phyloP scores from a whole-genome alignment of 2,797 vertebrate species.

The Salarias fasciatus region DNA sequence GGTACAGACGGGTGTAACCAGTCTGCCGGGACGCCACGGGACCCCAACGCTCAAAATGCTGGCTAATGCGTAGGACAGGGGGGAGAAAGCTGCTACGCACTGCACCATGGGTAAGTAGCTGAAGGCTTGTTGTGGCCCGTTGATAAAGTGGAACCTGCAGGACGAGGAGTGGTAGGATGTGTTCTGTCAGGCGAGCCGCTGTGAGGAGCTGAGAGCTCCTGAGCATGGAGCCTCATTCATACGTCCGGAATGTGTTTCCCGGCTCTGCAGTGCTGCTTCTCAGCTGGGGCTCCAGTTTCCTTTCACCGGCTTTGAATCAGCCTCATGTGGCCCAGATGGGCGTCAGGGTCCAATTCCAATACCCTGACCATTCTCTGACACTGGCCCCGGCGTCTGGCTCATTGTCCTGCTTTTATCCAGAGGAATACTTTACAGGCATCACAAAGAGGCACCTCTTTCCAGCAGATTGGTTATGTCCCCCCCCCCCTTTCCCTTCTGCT shows the following conservation, averaged over 20 bases:
- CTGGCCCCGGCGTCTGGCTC: conserved; percentile 55
- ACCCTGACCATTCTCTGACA: conserved; percentile 36
- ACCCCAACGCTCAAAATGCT: too few relatives aligned
- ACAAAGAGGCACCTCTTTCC: conserved; percentile 56
- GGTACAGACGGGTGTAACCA: too few relatives aligned
- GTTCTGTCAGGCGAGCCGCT: too few relatives aligned
- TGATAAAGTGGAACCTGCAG: too few relatives aligned
- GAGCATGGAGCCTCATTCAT: too few relatives aligned
- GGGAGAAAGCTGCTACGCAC: too few relatives aligned
- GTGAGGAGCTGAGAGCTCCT: too few relatives aligned
- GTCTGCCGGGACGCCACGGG: too few relatives aligned
- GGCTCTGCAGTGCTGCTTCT: conserved; percentile 50
- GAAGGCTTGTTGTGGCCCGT: too few relatives aligned
- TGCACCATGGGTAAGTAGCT: too few relatives aligned
- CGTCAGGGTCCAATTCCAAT: conserved; percentile 51
- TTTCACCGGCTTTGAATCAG: conserved; percentile 58
- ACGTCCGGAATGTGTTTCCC: conserved; percentile 61
- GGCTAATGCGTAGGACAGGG: too few relatives aligned
- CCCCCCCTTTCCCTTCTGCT: conserved; percentile 43
- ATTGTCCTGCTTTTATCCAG: conserved; percentile 63
- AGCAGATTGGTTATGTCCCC: conserved; percentile 69
- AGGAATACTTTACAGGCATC: conserved; percentile 61
- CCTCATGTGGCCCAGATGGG: conserved; percentile 46
- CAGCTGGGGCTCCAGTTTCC: conserved; percentile 53
- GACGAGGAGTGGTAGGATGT: too few relatives aligned